phyloP scores from a whole-genome alignment of 2,113 vertebrate species.

The Penelope pileata region DNA sequence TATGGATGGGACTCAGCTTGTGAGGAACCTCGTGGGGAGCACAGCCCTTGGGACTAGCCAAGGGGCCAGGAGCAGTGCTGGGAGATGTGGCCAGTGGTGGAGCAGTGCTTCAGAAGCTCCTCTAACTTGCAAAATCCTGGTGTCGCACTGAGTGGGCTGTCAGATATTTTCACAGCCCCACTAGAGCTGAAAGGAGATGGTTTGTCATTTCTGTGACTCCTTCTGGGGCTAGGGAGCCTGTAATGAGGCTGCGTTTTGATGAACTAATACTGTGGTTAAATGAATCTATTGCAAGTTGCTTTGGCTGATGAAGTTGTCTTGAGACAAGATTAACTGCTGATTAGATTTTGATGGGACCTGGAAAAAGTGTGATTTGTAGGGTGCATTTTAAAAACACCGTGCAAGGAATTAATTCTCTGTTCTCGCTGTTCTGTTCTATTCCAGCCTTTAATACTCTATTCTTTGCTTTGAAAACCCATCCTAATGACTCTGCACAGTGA shows the following conservation, averaged over 20 bases:
- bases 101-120: not conserved
- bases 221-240: not conserved
- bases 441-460: not conserved
- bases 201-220: not conserved
- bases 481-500: not conserved
- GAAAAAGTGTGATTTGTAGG: not conserved
- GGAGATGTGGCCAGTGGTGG: not conserved
- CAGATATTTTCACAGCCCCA: not conserved
- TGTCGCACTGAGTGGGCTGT: not conserved
- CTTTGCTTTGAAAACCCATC: not conserved
- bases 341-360: not conserved
- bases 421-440: not conserved
- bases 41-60: not conserved
- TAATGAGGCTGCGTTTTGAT: not conserved
- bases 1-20: not conserved
- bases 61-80: not conserved
- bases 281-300: not conserved
- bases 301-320: not conserved
- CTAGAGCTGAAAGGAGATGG: not conserved
- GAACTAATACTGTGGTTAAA: not conserved
- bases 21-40: not conserved
- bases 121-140: not conserved
- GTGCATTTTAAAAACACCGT: not conserved
- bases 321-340: not conserved
- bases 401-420: not conserved